Conservation (phyloP, 2,797 vertebrate species). For the Tapirus indicus region DNA sequence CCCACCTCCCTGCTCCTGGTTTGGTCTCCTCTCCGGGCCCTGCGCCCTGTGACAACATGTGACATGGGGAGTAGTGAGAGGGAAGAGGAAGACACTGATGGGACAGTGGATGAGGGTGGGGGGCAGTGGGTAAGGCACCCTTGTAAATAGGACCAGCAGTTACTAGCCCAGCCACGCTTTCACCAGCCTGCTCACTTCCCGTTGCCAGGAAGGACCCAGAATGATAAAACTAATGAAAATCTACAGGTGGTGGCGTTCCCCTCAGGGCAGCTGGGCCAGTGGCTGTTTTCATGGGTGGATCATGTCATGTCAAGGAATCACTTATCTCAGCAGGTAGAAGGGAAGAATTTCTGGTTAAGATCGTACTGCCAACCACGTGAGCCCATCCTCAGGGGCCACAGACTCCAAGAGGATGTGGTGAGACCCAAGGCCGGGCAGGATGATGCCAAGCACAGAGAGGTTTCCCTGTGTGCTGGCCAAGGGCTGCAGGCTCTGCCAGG, state of each 20-base stretch:
- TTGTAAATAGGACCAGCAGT: neutral
- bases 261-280: neutral
- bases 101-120: neutral
- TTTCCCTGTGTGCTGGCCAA: neutral
- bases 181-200: neutral
- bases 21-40: neutral
- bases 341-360: neutral
- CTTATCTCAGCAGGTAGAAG: neutral
- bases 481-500: neutral
- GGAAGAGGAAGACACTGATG: too few relatives aligned
- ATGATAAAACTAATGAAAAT: neutral
- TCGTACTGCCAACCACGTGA: neutral
- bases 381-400: fast-evolving
- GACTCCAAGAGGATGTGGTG: neutral
- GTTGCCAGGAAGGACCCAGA: neutral
- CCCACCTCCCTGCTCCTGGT: neutral
- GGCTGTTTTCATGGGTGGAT: neutral
- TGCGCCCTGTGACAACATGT: neutral
- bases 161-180: neutral
- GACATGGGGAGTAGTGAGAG: neutral
- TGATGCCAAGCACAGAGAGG: neutral
- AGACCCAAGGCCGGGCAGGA: neutral
- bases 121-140: neutral
- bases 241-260: neutral
- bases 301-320: fast-evolving